Percentiles rank a stretch among this genome's conserved stretches.
Conservation (phyloP, 2,113 vertebrate species). For the Hylia prasina region DNA sequence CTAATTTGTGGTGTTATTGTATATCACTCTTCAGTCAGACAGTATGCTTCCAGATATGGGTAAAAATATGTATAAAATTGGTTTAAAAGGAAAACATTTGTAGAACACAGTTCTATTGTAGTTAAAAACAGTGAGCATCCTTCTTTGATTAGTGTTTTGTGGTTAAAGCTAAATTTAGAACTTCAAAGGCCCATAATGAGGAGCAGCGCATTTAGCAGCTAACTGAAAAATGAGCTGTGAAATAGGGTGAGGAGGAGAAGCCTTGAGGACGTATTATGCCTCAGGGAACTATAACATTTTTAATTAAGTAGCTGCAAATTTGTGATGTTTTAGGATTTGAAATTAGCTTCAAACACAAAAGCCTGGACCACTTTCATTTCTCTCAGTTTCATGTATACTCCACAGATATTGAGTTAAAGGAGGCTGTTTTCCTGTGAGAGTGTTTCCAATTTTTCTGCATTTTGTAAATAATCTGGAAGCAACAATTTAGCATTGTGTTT, state of each 20-base stretch:
- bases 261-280: constrained; percentile 39
- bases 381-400: not conserved
- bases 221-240: constrained; percentile 64
- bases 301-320: constrained; percentile 67
- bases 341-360: not conserved
- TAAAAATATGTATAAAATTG: not conserved
- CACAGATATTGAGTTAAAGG: not conserved
- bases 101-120: not conserved
- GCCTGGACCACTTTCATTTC: not conserved
- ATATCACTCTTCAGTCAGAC: not conserved
- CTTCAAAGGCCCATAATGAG: constrained; percentile 55
- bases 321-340: constrained; percentile 32
- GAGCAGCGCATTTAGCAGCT: constrained; percentile 53
- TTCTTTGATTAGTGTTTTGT: constrained; percentile 55
- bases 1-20: not conserved
- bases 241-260: constrained; percentile 44
- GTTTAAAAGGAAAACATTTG: constrained; percentile 17
- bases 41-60: not conserved
- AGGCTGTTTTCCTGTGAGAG: not conserved
- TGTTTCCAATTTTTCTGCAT: not conserved
- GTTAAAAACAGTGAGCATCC: not conserved
- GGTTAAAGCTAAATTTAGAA: constrained; percentile 50
- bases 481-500: not conserved
- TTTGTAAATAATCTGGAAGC: not conserved
- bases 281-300: constrained; percentile 51